These are phyloP conservation scores for Aphaenogaster ashmeadi DNA, from an alignment of 1,140 invertebrate genomes.

Conservation along the genomic window DNA sequence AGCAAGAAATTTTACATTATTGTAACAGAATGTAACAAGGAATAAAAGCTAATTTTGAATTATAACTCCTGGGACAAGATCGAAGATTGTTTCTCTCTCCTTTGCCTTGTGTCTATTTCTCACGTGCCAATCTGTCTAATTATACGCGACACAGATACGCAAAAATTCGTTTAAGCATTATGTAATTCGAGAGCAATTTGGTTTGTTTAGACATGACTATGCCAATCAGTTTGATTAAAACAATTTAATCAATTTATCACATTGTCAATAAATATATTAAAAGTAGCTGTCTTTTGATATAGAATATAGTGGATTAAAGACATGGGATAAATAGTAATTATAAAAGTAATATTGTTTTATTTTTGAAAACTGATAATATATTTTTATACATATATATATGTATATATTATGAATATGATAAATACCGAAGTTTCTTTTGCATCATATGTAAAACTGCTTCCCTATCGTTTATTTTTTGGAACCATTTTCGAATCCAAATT, in stretches of 20 bases:
- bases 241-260: not conserved
- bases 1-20: not conserved
- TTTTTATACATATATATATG: not conserved
- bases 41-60: slow-evolving; percentile 32
- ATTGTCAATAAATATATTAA: not conserved
- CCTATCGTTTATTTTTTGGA: too few species aligned
- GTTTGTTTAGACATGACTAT: not conserved
- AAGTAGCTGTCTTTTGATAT: not conserved
- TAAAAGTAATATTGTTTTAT: not conserved
- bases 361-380: not conserved
- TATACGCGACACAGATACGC: not conserved
- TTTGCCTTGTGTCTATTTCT: not conserved
- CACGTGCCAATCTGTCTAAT: not conserved
- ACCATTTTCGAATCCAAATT: too few species aligned
- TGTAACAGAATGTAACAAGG: not conserved
- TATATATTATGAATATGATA: not conserved
- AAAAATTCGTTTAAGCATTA: slow-evolving; percentile 8
- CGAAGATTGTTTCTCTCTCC: not conserved
- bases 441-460: too few species aligned
- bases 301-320: not conserved
- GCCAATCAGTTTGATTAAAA: not conserved
- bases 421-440: too few species aligned
- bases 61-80: not conserved
- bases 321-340: not conserved
- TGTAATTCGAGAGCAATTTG: not conserved